Base-by-base conservation (phyloP, 1,140 invertebrate species). In the Rhopalosiphum padi region DNA sequence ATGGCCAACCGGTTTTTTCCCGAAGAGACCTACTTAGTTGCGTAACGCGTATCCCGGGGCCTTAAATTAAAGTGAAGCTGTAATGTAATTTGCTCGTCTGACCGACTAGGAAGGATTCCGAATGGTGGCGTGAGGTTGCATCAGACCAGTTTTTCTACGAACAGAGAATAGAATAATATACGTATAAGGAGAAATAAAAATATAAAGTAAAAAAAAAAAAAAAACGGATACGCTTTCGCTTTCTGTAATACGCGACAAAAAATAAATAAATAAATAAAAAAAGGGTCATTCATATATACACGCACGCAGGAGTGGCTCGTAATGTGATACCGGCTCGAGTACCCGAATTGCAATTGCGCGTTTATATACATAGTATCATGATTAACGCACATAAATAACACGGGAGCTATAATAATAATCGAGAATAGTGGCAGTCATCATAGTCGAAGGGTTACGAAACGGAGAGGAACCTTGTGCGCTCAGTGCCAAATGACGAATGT, bases 41-140 rank as follows among this genome's bases (percentile, higher is more conserved):
- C 91, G 82, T 83, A 93, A 93, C 91, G 23, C 46, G 35, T 86
- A 23, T 51, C 91, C 82, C 91, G 46, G 91, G 77, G 91, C 46
- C 46, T 83, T n/a, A 86, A 37, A 93, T 46, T 46, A 85, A 93
- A 93, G 91, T 86, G 91, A 93, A 93, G 91, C 91, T 83, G 91
- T 85, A 93, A 43, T 92, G 5, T 55, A 93, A 93, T 93, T 93
- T 86, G 91, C 91, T 86, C 82, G 91, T 93, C 91, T 93, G 91
- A 93, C 91, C 91, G 91, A 86, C 91, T 93, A 93, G 91, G 91
- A 93, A 93, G 91, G 91, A 93, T 93, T 83, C 91, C 46, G 91
- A 85, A 86, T 53, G 91, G 35, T 93, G 82, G 46, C 77, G 91
- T 92, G 91, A 51, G 46, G 46, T 93, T 93, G 82, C 91, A 86